phyloP scores from a whole-genome alignment of 1,140 invertebrate genomes.

The Eriocheir sinensis region DNA sequence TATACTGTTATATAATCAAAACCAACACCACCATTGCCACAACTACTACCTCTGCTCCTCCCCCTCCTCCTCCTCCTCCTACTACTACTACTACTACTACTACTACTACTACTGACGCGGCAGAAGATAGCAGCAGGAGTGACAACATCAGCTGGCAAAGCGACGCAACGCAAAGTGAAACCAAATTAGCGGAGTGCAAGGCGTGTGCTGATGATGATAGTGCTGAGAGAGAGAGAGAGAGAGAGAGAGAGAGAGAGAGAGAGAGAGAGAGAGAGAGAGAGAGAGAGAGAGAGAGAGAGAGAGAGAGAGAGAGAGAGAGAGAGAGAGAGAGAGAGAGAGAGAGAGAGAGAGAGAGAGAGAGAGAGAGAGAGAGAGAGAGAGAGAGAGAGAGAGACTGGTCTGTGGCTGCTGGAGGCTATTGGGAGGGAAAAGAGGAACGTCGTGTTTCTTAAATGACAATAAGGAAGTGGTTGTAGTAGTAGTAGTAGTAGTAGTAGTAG shows the following conservation, averaged over 20 bases:
- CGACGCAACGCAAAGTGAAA: neutral
- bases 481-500: constrained; percentile 39
- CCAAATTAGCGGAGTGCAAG: neutral
- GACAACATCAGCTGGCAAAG: neutral
- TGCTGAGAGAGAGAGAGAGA: constrained; percentile 36
- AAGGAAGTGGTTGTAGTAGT: no score
- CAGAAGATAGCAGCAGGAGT: neutral
- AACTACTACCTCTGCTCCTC: no score
- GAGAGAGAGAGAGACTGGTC: no score
- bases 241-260: neutral
- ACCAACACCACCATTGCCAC: neutral
- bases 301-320: constrained; percentile 24
- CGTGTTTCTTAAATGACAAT: neutral
- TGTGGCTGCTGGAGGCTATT: no score
- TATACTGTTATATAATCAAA: neutral
- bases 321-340: neutral
- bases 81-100: neutral
- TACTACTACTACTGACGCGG: neutral
- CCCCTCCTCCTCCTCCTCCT: neutral
- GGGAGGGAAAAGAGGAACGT: no score
- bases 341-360: neutral
- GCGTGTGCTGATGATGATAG: neutral
- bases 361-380: constrained; percentile 3
- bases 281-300: constrained; percentile 40
- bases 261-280: neutral